Evolutionary conservation across 2,797 vertebrate genomes (phyloP).

Genomic region (Siniperca obscura): DNA sequence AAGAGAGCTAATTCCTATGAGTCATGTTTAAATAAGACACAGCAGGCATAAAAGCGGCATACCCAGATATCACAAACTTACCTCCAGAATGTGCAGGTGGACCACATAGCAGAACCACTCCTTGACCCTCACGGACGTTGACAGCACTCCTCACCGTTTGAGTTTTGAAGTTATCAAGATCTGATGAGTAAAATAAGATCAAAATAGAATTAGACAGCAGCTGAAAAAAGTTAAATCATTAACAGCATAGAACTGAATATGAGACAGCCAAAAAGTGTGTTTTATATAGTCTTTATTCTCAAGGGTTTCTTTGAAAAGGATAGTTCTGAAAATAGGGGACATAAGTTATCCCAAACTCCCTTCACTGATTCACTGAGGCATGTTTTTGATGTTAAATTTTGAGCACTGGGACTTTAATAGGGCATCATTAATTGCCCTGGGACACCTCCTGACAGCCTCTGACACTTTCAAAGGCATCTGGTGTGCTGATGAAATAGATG

Average conservation of each 20-base stretch:
- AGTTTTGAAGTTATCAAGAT: conserved; percentile 90
- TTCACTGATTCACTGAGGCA: conserved; percentile 42
- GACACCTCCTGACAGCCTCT: conserved; percentile 60
- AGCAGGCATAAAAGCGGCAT: not conserved
- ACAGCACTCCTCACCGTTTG: conserved; percentile 90
- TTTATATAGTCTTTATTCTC: conserved; percentile 11
- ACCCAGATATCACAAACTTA: conserved; percentile 71
- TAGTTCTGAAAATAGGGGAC: conserved; percentile 39
- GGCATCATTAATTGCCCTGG: conserved; percentile 62
- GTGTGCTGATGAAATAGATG: conserved; percentile 70
- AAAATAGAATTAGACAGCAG: conserved; percentile 13
- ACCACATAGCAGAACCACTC: conserved; percentile 94
- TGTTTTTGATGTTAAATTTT: conserved; percentile 64
- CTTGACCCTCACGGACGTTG: conserved; percentile 95
- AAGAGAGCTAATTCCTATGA: conserved; percentile 24
- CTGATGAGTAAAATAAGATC: conserved; percentile 76
- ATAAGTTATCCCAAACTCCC: conserved; percentile 31
- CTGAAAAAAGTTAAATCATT: conserved; percentile 1
- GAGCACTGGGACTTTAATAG: conserved; percentile 60
- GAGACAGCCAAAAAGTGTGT: not conserved
- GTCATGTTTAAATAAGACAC: conserved; percentile 23
- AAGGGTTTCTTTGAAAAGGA: conserved; percentile 45
- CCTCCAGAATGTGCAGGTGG: conserved; percentile 90
- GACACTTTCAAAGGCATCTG: conserved; percentile 67
- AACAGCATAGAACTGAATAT: not conserved